These are phyloP conservation scores for Sphenopsis melanotis DNA, from an alignment of 2,797 vertebrate species.

Conservation along the genomic window DNA sequence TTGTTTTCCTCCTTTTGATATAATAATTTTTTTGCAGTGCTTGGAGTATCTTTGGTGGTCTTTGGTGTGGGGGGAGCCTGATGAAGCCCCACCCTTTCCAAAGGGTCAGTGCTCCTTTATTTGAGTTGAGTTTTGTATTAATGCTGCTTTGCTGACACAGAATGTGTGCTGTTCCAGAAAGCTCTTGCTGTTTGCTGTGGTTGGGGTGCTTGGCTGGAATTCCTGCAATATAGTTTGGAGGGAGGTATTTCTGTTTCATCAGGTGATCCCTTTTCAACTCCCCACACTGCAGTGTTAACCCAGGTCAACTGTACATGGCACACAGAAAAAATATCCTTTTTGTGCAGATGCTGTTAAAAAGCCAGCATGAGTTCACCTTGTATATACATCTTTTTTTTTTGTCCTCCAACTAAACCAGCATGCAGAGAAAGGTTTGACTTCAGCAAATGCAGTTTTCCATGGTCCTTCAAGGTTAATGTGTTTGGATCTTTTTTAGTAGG, in stretches of 20 bases:
- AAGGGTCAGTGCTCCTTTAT: conserved; percentile 26
- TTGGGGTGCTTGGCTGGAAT: conserved; percentile 12
- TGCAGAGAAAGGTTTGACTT: not conserved
- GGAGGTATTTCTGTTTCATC: conserved; percentile 16
- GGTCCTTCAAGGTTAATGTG: not conserved
- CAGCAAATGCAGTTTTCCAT: not conserved
- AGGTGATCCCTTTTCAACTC: conserved; percentile 31
- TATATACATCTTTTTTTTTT: not conserved
- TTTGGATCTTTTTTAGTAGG: not conserved
- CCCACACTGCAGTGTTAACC: not conserved
- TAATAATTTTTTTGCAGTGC: conserved; percentile 9
- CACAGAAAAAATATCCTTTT: not conserved
- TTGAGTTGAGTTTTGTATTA: not conserved
- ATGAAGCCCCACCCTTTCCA: not conserved
- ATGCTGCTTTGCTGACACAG: conserved; percentile 23
- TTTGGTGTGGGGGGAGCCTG: not conserved
- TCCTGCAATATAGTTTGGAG: conserved; percentile 3
- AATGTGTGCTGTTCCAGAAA: conserved; percentile 38
- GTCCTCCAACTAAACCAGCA: not conserved
- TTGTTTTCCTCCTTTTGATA: conserved; percentile 55
- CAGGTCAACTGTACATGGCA: not conserved
- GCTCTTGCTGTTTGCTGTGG: not conserved
- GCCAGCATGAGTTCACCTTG: not conserved
- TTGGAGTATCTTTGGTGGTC: not conserved
- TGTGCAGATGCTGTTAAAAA: not conserved